phyloP scores from a whole-genome alignment of 2,888 invertebrate species.

The Bhutanitis thaidina region DNA sequence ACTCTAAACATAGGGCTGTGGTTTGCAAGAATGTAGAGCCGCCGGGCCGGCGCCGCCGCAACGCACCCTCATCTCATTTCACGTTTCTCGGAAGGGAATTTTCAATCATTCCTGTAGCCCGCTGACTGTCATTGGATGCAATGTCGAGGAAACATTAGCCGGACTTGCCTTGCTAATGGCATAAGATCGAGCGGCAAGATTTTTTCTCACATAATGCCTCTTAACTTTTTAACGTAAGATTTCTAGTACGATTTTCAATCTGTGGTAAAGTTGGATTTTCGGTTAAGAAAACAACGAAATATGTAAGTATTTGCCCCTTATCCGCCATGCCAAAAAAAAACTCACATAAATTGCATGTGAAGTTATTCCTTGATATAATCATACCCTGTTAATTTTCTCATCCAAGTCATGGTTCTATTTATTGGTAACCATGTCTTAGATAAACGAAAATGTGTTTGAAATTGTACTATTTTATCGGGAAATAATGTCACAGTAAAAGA shows the following conservation, averaged over 20 bases:
- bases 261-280: no score
- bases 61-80: conserved; percentile 52
- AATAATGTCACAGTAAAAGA: no score
- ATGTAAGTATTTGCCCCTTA: no score
- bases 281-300: no score
- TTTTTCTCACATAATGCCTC: conserved; percentile 1
- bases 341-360: no score
- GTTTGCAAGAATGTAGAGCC: conserved; percentile 62
- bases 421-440: no score
- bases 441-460: no score
- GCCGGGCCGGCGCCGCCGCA: conserved; percentile 37
- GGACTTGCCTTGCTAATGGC: conserved; percentile 7
- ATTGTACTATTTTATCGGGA: no score
- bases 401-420: no score
- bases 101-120: conserved; percentile 61
- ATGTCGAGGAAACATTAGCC: conserved; percentile 26
- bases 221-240: not conserved
- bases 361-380: no score
- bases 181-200: not conserved
- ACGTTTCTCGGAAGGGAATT: conserved; percentile 67
- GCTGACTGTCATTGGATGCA: conserved; percentile 57
- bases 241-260: conserved; percentile 3
- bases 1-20: conserved; percentile 66
- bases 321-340: no score
- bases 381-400: no score